Percentiles rank a stretch among this genome's conserved stretches.
These are phyloP conservation scores for Samia ricini DNA, from an alignment of 1,140 invertebrate genomes.

Conservation along the genomic window DNA sequence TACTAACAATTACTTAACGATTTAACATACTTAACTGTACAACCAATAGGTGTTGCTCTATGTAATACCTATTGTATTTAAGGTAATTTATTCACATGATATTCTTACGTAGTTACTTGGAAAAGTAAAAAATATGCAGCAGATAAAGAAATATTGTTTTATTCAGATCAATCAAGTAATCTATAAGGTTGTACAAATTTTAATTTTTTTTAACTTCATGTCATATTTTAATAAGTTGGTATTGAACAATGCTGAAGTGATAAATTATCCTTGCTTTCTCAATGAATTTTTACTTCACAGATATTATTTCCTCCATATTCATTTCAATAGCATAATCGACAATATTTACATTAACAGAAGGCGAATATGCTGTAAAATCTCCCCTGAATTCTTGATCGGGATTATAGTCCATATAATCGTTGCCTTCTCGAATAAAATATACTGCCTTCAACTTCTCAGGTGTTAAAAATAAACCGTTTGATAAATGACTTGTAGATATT, in stretches of 20 bases:
- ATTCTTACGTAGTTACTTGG: no score
- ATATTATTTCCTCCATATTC: not conserved
- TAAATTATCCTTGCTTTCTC: not conserved
- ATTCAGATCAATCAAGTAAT: no score
- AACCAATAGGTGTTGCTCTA: no score
- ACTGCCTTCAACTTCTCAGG: conserved; percentile 46
- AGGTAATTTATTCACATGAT: no score
- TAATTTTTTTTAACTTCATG: no score
- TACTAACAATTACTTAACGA: no score
- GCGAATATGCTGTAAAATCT: not conserved
- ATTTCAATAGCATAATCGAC: not conserved
- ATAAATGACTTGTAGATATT: not conserved
- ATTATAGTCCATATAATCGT: conserved; percentile 53
- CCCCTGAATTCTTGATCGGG: conserved; percentile 29
- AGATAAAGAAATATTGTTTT: no score
- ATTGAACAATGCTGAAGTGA: not conserved
- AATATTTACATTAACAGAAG: not conserved
- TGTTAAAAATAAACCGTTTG: conserved; percentile 42
- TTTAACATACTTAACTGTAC: no score
- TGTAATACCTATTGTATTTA: no score
- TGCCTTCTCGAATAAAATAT: conserved; percentile 25
- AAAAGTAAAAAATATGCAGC: no score
- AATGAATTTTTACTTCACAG: not conserved
- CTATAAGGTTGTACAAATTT: no score
- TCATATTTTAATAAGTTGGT: not conserved